phyloP scores from a whole-genome alignment of 2,797 vertebrate genomes.

The Girardinus metallicus region DNA sequence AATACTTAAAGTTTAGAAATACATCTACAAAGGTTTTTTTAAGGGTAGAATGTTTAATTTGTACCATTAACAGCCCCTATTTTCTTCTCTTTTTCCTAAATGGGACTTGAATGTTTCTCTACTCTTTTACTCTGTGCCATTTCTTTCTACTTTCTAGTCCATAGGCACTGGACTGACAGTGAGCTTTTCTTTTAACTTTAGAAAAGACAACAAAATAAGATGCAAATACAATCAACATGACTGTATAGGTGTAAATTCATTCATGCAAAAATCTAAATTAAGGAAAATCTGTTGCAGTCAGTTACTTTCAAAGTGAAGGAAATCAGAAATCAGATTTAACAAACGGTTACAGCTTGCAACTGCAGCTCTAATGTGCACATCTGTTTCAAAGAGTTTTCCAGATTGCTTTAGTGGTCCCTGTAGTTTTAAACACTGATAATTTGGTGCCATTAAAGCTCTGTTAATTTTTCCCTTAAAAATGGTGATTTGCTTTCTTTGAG shows the following conservation, averaged over 20 bases:
- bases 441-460: background rate
- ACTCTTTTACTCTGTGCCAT: background rate
- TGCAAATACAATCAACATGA: background rate
- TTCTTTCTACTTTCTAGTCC: background rate
- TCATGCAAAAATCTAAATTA: background rate
- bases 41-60: background rate
- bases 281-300: background rate
- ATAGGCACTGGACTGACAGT: background rate
- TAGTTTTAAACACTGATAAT: constrained; percentile 5
- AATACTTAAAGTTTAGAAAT: background rate
- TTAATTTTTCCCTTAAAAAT: background rate
- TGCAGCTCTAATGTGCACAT: background rate
- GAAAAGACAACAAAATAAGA: background rate
- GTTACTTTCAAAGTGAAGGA: background rate
- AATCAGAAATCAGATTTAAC: background rate
- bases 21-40: background rate
- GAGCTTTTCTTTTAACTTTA: background rate
- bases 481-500: background rate
- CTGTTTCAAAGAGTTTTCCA: background rate
- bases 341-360: background rate
- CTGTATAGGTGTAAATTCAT: background rate
- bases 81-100: background rate
- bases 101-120: background rate
- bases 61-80: background rate
- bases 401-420: background rate